Percentiles rank a stretch among this genome's conserved stretches.
Evolutionary conservation across 2,113 vertebrate species (phyloP).

Genomic region (Gopherus flavomarginatus): DNA sequence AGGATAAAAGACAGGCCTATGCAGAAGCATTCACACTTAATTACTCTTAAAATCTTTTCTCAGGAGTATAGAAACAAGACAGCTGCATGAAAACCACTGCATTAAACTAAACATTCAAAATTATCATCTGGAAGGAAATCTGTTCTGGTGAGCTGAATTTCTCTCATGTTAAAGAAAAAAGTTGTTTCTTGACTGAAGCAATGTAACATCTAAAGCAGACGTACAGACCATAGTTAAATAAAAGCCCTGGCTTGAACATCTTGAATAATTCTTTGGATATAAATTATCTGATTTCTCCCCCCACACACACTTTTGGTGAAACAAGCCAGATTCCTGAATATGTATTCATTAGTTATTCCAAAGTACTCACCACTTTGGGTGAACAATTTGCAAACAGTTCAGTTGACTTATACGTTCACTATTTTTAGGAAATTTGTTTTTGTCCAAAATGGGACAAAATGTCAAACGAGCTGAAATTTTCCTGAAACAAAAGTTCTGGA

Average conservation of each 20-base stretch:
- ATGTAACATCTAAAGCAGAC: slow-evolving; percentile 38
- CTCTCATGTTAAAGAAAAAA: slow-evolving; percentile 9
- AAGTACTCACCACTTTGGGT: not conserved
- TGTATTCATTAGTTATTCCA: not conserved
- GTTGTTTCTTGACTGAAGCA: slow-evolving; percentile 25
- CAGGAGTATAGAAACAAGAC: slow-evolving; percentile 39
- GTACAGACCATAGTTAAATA: not conserved
- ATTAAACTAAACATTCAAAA: slow-evolving; percentile 44
- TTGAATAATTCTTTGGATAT: slow-evolving; percentile 4
- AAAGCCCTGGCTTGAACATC: slow-evolving; percentile 34
- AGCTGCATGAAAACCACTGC: slow-evolving; percentile 60
- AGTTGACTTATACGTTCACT: not conserved
- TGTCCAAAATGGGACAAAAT: not conserved
- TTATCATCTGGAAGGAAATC: slow-evolving; percentile 65
- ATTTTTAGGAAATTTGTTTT: not conserved
- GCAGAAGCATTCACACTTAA: slow-evolving; percentile 50
- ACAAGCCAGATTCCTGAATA: not conserved
- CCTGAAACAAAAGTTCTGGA: not conserved
- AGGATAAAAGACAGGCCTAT: slow-evolving; percentile 37
- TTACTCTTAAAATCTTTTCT: slow-evolving; percentile 69
- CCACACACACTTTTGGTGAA: not conserved
- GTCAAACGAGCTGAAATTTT: not conserved
- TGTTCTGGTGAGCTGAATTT: slow-evolving; percentile 51
- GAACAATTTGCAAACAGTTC: not conserved
- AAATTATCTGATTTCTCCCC: not conserved